Evolutionary conservation across 2,888 invertebrate genomes (phyloP).

Genomic region (Drosophila subquinaria): DNA sequence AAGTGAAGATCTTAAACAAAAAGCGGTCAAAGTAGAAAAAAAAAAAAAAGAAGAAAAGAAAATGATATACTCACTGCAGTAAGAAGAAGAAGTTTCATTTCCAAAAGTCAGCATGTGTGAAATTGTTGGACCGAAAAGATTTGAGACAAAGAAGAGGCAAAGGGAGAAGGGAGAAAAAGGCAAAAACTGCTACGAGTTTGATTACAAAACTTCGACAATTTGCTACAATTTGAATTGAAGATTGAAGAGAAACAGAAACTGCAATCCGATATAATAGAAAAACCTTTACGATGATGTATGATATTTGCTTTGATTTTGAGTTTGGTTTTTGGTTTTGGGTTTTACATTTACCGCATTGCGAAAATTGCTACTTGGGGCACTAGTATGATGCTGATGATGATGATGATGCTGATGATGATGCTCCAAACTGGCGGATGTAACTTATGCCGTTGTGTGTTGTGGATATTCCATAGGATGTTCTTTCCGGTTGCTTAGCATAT

Average conservation of each 20-base stretch:
- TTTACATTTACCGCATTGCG: conserved; percentile 51
- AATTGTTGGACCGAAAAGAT: conserved; percentile 43
- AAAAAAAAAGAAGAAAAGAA: conserved; percentile 3
- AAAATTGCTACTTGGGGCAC: conserved; percentile 51
- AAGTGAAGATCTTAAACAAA: conserved; percentile 12
- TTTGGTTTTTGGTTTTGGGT: conserved; percentile 23
- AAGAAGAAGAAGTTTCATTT: conserved; percentile 23
- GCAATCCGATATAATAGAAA: conserved; percentile 64
- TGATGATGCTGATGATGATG: conserved; percentile 26
- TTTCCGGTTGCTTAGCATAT: conserved; percentile 73
- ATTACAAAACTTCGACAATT: conserved; percentile 78
- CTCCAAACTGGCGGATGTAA: conserved; percentile 63
- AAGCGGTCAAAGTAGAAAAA: conserved; percentile 5
- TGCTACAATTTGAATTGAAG: conserved; percentile 62
- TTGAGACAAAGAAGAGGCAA: conserved; percentile 5
- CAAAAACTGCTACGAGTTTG: conserved; percentile 40
- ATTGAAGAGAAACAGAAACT: conserved; percentile 8
- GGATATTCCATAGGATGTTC: conserved; percentile 62
- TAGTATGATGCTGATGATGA: conserved; percentile 28
- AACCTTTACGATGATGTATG: conserved; percentile 77
- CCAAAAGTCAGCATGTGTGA: conserved; percentile 68
- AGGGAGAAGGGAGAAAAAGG: background rate
- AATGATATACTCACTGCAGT: conserved; percentile 12
- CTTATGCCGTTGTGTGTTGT: conserved; percentile 38
- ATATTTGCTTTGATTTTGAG: conserved; percentile 63